Evolutionary conservation across 2,888 invertebrate species (phyloP).

Genomic region (Brachylomia viminalis): DNA sequence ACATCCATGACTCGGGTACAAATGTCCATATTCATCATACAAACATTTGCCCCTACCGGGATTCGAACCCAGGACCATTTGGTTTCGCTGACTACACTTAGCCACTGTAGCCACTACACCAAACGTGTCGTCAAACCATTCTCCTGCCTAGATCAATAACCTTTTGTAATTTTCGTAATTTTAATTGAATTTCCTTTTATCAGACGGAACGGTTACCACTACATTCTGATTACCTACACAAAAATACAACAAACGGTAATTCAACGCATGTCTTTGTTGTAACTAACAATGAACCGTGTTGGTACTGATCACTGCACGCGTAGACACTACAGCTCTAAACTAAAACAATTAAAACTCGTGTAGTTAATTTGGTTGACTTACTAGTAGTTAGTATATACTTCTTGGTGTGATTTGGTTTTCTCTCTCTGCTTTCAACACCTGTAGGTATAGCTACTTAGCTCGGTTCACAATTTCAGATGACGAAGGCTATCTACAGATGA

Average conservation of each 20-base stretch:
- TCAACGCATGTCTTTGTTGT: conserved; percentile 68
- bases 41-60: too few species aligned
- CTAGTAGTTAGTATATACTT: conserved; percentile 37
- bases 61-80: too few species aligned
- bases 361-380: conserved; percentile 26
- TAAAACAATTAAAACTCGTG: conserved; percentile 42
- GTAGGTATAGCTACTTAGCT: neutral
- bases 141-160: conserved; percentile 3
- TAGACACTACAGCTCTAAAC: conserved; percentile 39
- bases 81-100: too few species aligned
- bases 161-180: neutral
- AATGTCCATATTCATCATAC: too few species aligned
- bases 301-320: conserved; percentile 42
- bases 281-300: conserved; percentile 69
- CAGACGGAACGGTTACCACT: conserved; percentile 81
- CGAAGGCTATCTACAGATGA: conserved; percentile 92
- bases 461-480: conserved; percentile 78
- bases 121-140: too few species aligned
- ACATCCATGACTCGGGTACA: too few species aligned
- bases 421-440: neutral
- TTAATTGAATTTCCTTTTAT: conserved; percentile 74
- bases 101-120: too few species aligned
- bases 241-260: conserved; percentile 75
- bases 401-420: conserved; percentile 49
- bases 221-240: conserved; percentile 75